phyloP scores from a whole-genome alignment of 1,140 invertebrate species.

The Drosophila novamexicana region DNA sequence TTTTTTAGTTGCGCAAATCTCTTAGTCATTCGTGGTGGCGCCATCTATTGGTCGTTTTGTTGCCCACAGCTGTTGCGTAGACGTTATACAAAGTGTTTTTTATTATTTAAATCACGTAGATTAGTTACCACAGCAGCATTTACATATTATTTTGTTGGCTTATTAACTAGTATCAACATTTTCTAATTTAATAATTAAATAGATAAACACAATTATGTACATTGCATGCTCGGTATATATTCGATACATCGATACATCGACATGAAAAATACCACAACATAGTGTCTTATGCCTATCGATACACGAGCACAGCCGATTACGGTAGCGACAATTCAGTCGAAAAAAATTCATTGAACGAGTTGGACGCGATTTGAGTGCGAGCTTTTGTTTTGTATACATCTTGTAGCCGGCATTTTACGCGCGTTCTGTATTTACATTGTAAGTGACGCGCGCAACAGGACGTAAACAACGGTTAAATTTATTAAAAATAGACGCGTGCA shows the following conservation, averaged over 20 bases:
- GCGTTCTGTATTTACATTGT: slow-evolving; percentile 45
- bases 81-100: neutral
- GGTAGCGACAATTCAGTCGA: slow-evolving; percentile 25
- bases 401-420: slow-evolving; percentile 49
- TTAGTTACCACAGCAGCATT: neutral
- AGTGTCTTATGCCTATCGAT: slow-evolving; percentile 6
- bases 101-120: too few species aligned
- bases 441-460: slow-evolving; percentile 48
- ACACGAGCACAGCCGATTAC: neutral
- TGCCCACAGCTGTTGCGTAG: too few species aligned
- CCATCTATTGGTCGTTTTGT: neutral
- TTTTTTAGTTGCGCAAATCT: neutral
- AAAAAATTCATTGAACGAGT: slow-evolving; percentile 19
- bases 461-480: slow-evolving; percentile 49
- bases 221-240: neutral
- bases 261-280: neutral
- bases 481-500: slow-evolving; percentile 43
- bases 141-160: neutral
- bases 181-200: neutral
- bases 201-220: neutral
- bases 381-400: slow-evolving; percentile 9
- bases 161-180: too few species aligned
- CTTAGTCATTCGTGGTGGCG: neutral
- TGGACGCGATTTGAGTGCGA: slow-evolving; percentile 10
- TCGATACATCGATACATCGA: slow-evolving; percentile 7